A percentile compares a stretch with the other conserved stretches of the same genome.
phyloP scores from a whole-genome alignment of 2,888 invertebrate genomes.

The Epirrita christyi region DNA sequence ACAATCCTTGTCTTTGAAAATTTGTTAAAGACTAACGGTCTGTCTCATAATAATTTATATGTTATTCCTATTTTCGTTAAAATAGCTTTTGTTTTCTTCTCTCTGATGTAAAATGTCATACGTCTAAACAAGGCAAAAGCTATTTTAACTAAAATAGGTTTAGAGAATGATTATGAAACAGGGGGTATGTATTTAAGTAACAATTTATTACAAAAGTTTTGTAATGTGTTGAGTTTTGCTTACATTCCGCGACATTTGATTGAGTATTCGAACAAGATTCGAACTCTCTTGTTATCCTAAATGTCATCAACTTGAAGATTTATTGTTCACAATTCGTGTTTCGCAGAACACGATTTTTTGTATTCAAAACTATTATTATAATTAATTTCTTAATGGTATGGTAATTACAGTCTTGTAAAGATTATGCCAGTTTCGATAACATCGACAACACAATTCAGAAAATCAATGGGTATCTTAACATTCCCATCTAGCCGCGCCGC shows the following conservation, averaged over 20 bases:
- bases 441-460: constrained; percentile 36
- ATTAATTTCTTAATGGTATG: background rate
- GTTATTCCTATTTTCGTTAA: too few species aligned
- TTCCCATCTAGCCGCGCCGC: constrained; percentile 49
- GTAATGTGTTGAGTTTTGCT: background rate
- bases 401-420: background rate
- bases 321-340: constrained; percentile 2
- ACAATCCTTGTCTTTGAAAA: too few species aligned
- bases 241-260: constrained; percentile 8
- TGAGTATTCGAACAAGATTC: background rate
- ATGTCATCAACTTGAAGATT: constrained; percentile 7
- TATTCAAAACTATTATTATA: background rate
- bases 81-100: too few species aligned
- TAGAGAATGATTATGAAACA: too few species aligned
- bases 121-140: too few species aligned
- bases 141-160: too few species aligned
- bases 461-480: constrained; percentile 60
- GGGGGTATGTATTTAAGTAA: too few species aligned
- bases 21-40: too few species aligned
- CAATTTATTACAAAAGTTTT: background rate
- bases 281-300: constrained; percentile 9
- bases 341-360: background rate
- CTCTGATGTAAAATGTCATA: too few species aligned
- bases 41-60: too few species aligned
- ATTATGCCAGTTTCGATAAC: constrained; percentile 6